Evolutionary conservation across 2,888 invertebrate genomes (phyloP), one percentile per base, ranked within the genome.

Genomic region (Microctonus brassicae): DNA sequence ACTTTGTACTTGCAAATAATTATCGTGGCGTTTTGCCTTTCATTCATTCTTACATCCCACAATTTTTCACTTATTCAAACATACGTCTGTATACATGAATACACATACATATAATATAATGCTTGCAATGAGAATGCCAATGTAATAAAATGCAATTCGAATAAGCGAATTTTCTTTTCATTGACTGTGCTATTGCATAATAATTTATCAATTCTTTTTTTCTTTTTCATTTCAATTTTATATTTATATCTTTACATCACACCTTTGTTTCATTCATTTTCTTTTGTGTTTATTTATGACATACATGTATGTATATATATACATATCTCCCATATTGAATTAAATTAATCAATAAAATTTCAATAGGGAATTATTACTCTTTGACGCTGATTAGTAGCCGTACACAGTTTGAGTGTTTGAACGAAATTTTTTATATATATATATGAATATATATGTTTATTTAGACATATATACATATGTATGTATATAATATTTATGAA

Each of bases 1-100:
- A 75, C 75, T 78, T 78, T 76, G 78, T 78, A 77, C 78, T 78
- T 74, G 77, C 75, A 74, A 78, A 76, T 72, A 78, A 74, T 74
- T 72, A 73, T 75, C 63, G 73, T 72, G 73, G 69, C 55, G 69
- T 69, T 64, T 47, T 13, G 55, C 36, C 57, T 42, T 69, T 64
- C 55, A 26, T 36, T 39, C 39, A 62, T 68, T 63, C 29, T 29
- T 22, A 13, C 58, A 17, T 52, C 22, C 13, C 10, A 22, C 13
- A 17, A 22, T 29, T 17, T 20, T 13, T 33, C 17, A 29, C 17
- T 34, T 34, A 65, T 69, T 53, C 6, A 36, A 26, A 52, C 29
- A 47, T 24, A 58, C 17, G 26, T 69, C 9, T 65, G 20, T 13
- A 22, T 65, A 26, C 17, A 22, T 36, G 20, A 39, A 62, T 62